A percentile compares a stretch with the other conserved stretches of the same genome.
Conservation (phyloP, 2,888 invertebrate species). For the Eudiplozoon nipponicum region DNA sequence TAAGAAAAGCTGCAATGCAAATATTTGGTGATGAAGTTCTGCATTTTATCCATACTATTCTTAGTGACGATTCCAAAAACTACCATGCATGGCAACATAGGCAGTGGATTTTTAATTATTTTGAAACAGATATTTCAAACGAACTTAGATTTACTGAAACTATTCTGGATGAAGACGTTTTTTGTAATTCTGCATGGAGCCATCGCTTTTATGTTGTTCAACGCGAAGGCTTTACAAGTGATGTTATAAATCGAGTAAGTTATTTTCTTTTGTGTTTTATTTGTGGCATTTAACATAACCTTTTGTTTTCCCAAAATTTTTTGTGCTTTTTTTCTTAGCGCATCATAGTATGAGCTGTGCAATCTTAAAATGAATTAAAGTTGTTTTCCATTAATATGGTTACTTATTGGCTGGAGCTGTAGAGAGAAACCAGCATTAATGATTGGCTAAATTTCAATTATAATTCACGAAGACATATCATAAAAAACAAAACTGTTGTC, state of each 20-base stretch:
- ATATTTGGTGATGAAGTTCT: slow-evolving; percentile 41
- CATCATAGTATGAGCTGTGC: too few species aligned
- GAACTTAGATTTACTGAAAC: slow-evolving; percentile 53
- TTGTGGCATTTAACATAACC: not conserved
- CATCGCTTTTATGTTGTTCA: slow-evolving; percentile 62
- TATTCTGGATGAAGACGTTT: slow-evolving; percentile 48
- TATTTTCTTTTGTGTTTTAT: not conserved
- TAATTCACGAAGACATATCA: too few species aligned
- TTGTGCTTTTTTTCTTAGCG: too few species aligned
- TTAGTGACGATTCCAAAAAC: slow-evolving; percentile 65
- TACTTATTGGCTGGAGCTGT: too few species aligned
- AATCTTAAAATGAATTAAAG: too few species aligned
- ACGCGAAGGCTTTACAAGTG: slow-evolving; percentile 39
- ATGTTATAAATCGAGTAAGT: slow-evolving; percentile 39
- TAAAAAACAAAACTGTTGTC: too few species aligned
- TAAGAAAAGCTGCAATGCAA: too few species aligned
- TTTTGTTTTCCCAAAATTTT: too few species aligned
- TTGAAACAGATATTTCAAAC: slow-evolving; percentile 32
- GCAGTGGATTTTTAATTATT: slow-evolving; percentile 31
- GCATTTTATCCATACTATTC: slow-evolving; percentile 42
- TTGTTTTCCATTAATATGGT: too few species aligned
- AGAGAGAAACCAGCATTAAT: too few species aligned
- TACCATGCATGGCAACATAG: slow-evolving; percentile 98
- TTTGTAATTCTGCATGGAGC: slow-evolving; percentile 98
- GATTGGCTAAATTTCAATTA: too few species aligned